Evolutionary conservation across 2,113 vertebrate genomes (phyloP).

Genomic region (Acrocephalus arundinaceus): DNA sequence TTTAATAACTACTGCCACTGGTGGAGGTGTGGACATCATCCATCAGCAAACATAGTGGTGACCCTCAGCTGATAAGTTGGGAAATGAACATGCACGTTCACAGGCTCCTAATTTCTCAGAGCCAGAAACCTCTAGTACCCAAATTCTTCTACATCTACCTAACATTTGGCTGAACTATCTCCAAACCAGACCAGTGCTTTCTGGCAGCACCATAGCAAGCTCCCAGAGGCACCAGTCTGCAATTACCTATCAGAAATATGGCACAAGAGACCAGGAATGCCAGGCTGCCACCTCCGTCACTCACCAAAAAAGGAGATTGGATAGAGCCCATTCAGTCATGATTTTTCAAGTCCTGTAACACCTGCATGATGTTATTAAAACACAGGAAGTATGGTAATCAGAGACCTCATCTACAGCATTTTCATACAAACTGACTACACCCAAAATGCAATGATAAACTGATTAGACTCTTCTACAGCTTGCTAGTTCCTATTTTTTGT

Average conservation of each 20-base stretch:
- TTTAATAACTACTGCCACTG: not conserved
- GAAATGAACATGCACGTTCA: not conserved
- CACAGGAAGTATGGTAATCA: not conserved
- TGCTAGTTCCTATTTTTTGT: not conserved
- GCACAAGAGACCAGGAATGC: not conserved
- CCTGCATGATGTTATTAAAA: not conserved
- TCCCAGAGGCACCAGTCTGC: not conserved
- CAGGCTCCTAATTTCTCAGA: not conserved
- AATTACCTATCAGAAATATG: not conserved
- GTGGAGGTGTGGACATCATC: not conserved
- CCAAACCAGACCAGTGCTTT: not conserved
- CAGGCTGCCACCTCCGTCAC: not conserved
- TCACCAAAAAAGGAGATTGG: not conserved
- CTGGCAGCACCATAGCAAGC: not conserved
- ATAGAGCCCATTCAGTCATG: not conserved
- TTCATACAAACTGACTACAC: not conserved
- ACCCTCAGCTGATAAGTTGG: not conserved
- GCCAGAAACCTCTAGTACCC: not conserved
- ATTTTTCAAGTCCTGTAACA: not conserved
- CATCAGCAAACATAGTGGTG: not conserved
- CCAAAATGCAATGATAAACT: not conserved
- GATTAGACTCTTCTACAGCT: not conserved
- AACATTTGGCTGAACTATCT: not conserved
- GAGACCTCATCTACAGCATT: not conserved
- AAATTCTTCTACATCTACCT: not conserved